Evolutionary conservation across 2,888 invertebrate genomes (phyloP), one percentile per base, ranked within the genome.

Genomic region (Noctua fimbriata): DNA sequence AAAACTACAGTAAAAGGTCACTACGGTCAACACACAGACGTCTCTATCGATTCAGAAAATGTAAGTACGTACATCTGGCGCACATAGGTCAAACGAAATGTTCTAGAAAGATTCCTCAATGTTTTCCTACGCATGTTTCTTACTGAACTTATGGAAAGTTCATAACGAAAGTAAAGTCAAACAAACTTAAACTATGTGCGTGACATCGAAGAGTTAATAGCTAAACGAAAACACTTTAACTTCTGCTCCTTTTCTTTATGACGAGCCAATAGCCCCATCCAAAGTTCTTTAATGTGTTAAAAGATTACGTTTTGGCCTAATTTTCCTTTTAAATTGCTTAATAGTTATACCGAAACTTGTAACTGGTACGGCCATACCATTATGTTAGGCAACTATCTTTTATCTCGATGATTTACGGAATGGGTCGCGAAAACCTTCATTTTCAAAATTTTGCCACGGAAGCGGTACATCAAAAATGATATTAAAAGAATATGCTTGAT

Each of bases 161-260:
- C 77, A 63, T 85, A 85, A 87, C 80, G 71, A 79, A 89, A 79
- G 89, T 79, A 84, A 89, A 89, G 74, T 81, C 82, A 65, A 81
- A 80, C 81, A 80, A 71, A 78, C 84, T 76, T 24, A 73, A 72
- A 74, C 83, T 73, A 60, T 78, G 90, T 81, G 92, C 94, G 92
- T 94, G 94, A 89, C 90, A 85, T 76, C 72, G 55, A 81, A 80
- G 83, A 87, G 84, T 92, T 92, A 90, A 92, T 90, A 88, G 89
- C 90, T 84, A 76, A 88, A 84, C 89, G 81, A 85, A 86, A 90
- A 88, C 83, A 90, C 90, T 91, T 92, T 92, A 89, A 90, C 91
- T 86, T 91, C 88, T 85, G 84, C 80, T 76, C 77, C 78, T 65
- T 82, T 82, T 84, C 87, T 87, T 90, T 89, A 80, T 79, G 79